A percentile compares a stretch with the other conserved stretches of the same genome.
Conservation (phyloP, 2,113 vertebrate species). For the Mystacornis crossleyi region DNA sequence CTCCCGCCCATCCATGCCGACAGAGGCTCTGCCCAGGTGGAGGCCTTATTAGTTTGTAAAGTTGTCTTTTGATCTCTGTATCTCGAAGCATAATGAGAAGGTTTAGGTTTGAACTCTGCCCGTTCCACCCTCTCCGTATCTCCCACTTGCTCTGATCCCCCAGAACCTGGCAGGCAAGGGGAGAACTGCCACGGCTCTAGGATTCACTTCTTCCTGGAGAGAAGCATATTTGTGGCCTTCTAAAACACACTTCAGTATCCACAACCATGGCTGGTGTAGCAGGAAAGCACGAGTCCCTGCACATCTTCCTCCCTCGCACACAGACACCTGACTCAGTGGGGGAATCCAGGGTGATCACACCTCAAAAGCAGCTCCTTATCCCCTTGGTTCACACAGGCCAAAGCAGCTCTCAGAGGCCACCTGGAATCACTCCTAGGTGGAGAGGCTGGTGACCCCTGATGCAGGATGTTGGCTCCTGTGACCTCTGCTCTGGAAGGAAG, state of each 20-base stretch:
- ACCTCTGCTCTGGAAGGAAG: neutral
- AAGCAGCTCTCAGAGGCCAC: neutral
- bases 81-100: neutral
- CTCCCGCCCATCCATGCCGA: neutral
- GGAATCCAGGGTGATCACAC: neutral
- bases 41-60: constrained; percentile 5
- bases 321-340: too few relatives aligned
- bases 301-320: neutral
- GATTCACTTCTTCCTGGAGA: neutral
- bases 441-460: neutral
- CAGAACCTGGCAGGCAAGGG: neutral
- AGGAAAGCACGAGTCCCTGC: neutral
- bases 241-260: neutral
- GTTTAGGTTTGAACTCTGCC: constrained; percentile 30
- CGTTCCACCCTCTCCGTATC: rapidly evolving
- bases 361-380: neutral
- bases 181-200: neutral
- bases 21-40: constrained; percentile 10
- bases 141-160: neutral
- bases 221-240: neutral
- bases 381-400: neutral
- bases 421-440: neutral
- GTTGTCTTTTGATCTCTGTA: constrained; percentile 54
- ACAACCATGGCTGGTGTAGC: neutral
- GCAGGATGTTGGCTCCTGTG: neutral